A percentile compares a stretch with the other conserved stretches of the same genome.
phyloP scores from a whole-genome alignment of 2,888 invertebrate genomes.

The Strigamia crassipes region DNA sequence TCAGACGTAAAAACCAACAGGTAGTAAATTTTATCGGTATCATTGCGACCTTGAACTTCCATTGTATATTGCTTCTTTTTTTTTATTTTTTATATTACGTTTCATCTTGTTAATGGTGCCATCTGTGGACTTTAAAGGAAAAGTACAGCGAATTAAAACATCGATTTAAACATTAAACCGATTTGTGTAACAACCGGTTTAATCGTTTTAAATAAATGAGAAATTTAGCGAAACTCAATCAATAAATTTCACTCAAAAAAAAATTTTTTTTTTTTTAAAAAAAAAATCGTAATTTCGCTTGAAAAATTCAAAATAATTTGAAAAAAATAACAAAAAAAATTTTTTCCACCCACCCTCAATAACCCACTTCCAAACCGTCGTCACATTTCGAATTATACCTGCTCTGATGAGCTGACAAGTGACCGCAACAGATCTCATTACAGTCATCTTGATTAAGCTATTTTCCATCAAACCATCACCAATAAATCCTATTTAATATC shows the following conservation, averaged over 20 bases:
- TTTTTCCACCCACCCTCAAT: not conserved
- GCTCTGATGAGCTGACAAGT: constrained; percentile 4
- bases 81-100: not conserved
- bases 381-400: not conserved
- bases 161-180: not conserved
- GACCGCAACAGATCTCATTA: not conserved
- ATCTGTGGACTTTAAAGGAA: constrained; percentile 14
- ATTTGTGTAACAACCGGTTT: not conserved
- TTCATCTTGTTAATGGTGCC: constrained; percentile 31
- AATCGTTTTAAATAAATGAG: not conserved
- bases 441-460: not conserved
- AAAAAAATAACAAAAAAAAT: not conserved
- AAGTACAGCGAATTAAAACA: not conserved
- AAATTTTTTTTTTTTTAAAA: too few species aligned
- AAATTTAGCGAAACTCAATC: too few species aligned
- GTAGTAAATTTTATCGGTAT: not conserved
- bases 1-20: not conserved
- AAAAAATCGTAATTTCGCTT: too few species aligned
- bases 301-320: too few species aligned
- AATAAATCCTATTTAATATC: not conserved
- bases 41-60: constrained; percentile 8
- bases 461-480: not conserved
- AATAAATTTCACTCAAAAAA: too few species aligned
- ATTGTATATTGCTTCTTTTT: not conserved
- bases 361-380: not conserved